Percentiles rank a stretch among this genome's conserved stretches.
These are phyloP conservation scores for Platysternon megacephalum DNA, from an alignment of 2,113 vertebrate species.

Conservation along the genomic window DNA sequence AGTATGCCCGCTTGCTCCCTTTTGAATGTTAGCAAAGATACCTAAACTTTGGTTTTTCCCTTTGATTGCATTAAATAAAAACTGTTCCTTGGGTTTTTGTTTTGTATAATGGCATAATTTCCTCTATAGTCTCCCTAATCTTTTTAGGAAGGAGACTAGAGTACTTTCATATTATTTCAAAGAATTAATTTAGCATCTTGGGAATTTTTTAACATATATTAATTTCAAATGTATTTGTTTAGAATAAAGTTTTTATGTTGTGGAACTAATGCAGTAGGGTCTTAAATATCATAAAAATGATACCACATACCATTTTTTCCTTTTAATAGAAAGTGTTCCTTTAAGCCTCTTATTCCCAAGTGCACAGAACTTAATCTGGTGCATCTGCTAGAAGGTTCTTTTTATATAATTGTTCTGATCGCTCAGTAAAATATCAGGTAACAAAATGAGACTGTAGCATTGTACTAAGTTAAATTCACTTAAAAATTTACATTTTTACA, in stretches of 20 bases:
- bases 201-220: not conserved
- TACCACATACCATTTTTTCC: not conserved
- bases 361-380: not conserved
- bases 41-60: not conserved
- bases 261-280: not conserved
- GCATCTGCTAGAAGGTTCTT: constrained; percentile 31
- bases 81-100: not conserved
- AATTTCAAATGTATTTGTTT: not conserved
- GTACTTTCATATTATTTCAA: not conserved
- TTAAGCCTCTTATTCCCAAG: not conserved
- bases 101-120: not conserved
- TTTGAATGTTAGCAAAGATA: not conserved
- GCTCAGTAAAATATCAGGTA: constrained; percentile 38
- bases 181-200: not conserved
- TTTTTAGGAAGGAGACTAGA: not conserved
- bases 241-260: not conserved
- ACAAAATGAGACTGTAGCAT: constrained; percentile 23
- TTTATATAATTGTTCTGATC: constrained; percentile 22
- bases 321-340: not conserved
- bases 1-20: not conserved
- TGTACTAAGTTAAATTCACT: not conserved
- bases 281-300: not conserved
- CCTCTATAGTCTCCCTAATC: not conserved
- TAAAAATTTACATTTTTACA: constrained; percentile 3
- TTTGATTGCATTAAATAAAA: not conserved